phyloP scores from a whole-genome alignment of 2,113 vertebrate genomes.

The Clarias batrachus region DNA sequence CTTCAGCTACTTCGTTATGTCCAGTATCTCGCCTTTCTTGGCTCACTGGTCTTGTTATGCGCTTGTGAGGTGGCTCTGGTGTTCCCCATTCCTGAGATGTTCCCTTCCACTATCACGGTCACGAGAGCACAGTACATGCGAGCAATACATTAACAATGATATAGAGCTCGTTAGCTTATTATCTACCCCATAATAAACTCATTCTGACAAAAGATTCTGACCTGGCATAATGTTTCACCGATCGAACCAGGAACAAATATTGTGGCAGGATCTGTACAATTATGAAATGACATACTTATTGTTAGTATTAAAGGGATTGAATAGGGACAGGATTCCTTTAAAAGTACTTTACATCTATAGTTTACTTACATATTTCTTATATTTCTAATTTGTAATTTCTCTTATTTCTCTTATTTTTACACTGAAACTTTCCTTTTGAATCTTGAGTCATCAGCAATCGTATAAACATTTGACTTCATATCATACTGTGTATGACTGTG shows the following conservation, averaged over 20 bases:
- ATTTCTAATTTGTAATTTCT: no score
- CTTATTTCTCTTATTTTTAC: no score
- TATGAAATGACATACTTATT: not conserved
- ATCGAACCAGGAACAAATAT: not conserved
- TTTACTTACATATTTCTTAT: no score
- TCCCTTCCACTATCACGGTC: not conserved
- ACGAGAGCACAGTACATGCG: not conserved
- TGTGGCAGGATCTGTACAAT: not conserved
- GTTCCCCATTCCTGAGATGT: not conserved
- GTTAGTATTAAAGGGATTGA: not conserved
- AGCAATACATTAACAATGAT: not conserved
- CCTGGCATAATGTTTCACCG: not conserved
- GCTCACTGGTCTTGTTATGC: not conserved
- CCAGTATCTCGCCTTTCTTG: not conserved
- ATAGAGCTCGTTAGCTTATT: not conserved
- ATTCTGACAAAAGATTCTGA: not conserved
- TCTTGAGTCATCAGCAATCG: no score
- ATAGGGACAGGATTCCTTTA: no score
- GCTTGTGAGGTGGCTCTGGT: not conserved
- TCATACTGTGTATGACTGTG: no score
- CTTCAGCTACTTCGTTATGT: not conserved
- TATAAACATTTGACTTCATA: no score
- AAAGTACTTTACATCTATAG: no score
- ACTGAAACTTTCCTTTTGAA: no score
- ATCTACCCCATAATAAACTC: not conserved